Conservation (phyloP, 2,113 vertebrate species). For the Tupaia tana region DNA sequence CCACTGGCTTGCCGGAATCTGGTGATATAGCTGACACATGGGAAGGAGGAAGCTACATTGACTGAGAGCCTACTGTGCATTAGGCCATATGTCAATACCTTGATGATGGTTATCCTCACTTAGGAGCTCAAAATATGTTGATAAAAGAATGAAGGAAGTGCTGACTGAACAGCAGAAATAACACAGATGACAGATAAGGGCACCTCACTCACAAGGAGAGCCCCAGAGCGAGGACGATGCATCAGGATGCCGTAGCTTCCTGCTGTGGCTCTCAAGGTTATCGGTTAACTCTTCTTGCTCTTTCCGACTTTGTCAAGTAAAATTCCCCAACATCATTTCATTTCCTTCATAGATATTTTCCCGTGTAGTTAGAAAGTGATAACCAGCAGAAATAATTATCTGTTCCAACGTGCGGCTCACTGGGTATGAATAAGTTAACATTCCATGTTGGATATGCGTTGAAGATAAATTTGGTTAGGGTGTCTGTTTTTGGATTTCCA, state of each 20-base stretch:
- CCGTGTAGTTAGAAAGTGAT: background rate
- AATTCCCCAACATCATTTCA: background rate
- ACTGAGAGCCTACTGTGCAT: background rate
- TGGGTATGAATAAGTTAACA: background rate
- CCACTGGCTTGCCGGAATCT: background rate
- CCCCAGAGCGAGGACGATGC: background rate
- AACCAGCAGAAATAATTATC: background rate
- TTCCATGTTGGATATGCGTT: background rate
- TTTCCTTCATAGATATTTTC: background rate
- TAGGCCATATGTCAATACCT: background rate
- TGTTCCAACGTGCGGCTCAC: background rate
- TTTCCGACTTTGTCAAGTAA: slow-evolving; percentile 18
- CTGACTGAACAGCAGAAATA: background rate
- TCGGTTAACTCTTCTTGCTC: background rate
- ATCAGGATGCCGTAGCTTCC: background rate
- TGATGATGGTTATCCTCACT: background rate
- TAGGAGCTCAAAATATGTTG: background rate
- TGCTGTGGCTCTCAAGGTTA: background rate
- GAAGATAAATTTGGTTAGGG: background rate
- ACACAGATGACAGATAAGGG: background rate
- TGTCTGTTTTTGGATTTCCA: background rate
- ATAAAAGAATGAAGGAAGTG: background rate
- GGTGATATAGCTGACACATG: background rate
- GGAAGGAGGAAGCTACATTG: background rate
- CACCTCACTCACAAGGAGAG: background rate